A percentile compares a stretch with the other conserved stretches of the same genome.
Conservation (phyloP, 53 echinoderm and acorn worm genomes). For the Patiria pectinifera region DNA sequence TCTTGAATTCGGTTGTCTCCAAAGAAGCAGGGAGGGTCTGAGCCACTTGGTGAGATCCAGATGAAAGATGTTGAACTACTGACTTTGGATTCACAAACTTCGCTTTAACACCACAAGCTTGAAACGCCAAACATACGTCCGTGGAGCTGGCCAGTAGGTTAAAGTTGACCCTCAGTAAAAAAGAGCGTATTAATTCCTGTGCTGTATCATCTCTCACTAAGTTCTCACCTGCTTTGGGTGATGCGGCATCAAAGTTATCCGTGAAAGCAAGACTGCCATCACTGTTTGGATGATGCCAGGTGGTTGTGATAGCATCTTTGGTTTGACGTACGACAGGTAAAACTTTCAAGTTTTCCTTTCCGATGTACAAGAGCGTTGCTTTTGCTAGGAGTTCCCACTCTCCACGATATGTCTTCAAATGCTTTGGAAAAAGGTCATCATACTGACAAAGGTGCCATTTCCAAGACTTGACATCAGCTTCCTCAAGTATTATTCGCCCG, state of each 20-base stretch:
- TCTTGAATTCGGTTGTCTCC: background rate
- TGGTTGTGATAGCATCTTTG: background rate
- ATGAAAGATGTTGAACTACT: too few relatives aligned
- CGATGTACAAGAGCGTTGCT: constrained; percentile 33
- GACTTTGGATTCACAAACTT: too few relatives aligned
- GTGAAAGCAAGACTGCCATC: constrained; percentile 53
- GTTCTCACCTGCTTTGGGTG: too few relatives aligned
- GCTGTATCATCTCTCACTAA: background rate
- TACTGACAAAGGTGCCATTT: background rate
- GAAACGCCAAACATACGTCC: constrained; percentile 32
- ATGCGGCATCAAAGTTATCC: background rate
- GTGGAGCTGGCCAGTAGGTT: constrained; percentile 25
- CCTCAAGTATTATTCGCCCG: background rate
- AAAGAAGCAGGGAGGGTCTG: too few relatives aligned
- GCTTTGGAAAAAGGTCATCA: constrained; percentile 51
- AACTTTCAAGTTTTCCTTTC: background rate
- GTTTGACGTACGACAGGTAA: constrained; percentile 40
- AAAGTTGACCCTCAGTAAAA: constrained; percentile 40
- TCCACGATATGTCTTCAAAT: background rate
- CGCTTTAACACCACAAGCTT: constrained; percentile 4
- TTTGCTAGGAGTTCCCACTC: constrained; percentile 58
- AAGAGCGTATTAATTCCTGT: background rate
- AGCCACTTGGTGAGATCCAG: too few relatives aligned
- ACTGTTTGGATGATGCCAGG: constrained; percentile 58
- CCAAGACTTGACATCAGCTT: background rate